Evolutionary conservation across 2,888 invertebrate genomes (phyloP).

Genomic region (Andrena chrysosceles): DNA sequence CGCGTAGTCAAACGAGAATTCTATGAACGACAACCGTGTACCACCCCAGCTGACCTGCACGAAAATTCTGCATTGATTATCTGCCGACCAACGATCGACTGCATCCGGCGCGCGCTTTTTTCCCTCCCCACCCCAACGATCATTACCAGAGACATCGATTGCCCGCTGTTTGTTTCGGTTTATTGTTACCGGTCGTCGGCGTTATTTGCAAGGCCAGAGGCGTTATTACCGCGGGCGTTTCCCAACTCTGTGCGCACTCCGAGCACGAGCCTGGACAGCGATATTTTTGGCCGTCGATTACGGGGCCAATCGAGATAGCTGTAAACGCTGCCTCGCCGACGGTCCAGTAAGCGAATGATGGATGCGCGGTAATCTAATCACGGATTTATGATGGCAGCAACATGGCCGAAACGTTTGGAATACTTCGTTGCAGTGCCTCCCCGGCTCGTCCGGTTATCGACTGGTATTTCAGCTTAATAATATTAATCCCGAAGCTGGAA

Average conservation of each 20-base stretch:
- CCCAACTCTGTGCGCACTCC: neutral
- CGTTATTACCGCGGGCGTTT: conserved; percentile 18
- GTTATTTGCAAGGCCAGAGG: conserved; percentile 17
- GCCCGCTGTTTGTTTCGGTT: conserved; percentile 46
- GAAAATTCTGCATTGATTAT: conserved; percentile 58
- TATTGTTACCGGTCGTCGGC: conserved; percentile 36
- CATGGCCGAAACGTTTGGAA: conserved; percentile 14
- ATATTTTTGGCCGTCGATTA: conserved; percentile 34
- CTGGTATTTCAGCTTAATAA: conserved; percentile 6
- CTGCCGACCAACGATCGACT: conserved; percentile 20
- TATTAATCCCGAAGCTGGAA: neutral
- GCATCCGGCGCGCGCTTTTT: conserved; percentile 32
- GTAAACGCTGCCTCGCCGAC: neutral
- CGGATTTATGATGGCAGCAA: conserved; percentile 30
- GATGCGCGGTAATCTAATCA: conserved; percentile 47
- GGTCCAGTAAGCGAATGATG: conserved; percentile 17
- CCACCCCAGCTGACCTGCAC: conserved; percentile 23
- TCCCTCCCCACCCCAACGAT: conserved; percentile 11
- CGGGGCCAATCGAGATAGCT: conserved; percentile 26
- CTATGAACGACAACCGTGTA: conserved; percentile 11
- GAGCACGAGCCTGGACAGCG: neutral
- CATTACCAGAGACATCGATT: conserved; percentile 47
- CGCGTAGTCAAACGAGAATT: conserved; percentile 12
- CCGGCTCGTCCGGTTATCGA: conserved; percentile 24
- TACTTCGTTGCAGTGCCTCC: neutral